These are phyloP conservation scores for Channallabes apus DNA, from an alignment of 2,797 vertebrate species.

Conservation along the genomic window DNA sequence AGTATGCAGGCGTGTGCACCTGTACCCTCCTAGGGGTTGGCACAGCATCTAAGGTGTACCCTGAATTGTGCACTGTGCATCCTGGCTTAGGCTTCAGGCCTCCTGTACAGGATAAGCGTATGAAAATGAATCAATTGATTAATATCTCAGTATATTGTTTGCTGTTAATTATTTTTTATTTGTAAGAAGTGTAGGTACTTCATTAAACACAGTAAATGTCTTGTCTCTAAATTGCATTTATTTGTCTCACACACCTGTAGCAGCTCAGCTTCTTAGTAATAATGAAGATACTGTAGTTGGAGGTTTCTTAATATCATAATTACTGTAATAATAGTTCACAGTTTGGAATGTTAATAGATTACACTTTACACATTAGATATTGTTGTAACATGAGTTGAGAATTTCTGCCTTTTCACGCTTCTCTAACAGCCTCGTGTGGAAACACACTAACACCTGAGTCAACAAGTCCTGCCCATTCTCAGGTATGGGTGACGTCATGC, in stretches of 20 bases:
- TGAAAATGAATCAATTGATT: too few species aligned
- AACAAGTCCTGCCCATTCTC: slow-evolving; percentile 41
- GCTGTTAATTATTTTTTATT: background rate
- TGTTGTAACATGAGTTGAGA: too few species aligned
- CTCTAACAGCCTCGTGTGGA: background rate
- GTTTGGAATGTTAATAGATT: too few species aligned
- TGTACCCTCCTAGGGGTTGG: too few species aligned
- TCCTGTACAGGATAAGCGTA: too few species aligned
- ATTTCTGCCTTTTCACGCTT: background rate
- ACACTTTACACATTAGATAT: too few species aligned
- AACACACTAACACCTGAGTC: background rate
- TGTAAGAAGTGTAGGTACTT: background rate
- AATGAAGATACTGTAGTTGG: background rate
- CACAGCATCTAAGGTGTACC: too few species aligned
- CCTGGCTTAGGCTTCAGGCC: too few species aligned
- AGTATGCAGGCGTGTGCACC: too few species aligned
- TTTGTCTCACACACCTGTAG: background rate
- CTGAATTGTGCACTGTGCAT: too few species aligned
- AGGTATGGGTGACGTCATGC: slow-evolving; percentile 64
- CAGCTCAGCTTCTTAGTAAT: background rate
- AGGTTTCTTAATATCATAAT: background rate
- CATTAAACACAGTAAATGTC: background rate
- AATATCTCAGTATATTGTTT: background rate
- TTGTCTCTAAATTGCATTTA: background rate
- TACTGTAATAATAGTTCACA: background rate